Evolutionary conservation across 2,797 vertebrate genomes (phyloP).

Genomic region (Hydrolagus colliei): DNA sequence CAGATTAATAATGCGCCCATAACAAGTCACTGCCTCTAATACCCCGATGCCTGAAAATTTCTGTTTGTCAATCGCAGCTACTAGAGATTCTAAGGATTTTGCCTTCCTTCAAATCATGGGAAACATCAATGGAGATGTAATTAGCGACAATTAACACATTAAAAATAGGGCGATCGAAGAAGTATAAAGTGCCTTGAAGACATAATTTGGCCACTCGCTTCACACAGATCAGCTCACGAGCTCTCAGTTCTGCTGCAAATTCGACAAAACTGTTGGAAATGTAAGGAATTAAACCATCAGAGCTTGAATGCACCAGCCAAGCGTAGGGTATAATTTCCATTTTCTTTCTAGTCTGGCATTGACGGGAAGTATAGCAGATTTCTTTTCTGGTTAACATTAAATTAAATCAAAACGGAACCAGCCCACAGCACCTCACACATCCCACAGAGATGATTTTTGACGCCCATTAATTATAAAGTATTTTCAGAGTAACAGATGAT

Average conservation of each 20-base stretch:
- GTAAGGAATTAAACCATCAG: not conserved
- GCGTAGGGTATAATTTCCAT: not conserved
- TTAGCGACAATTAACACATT: no score
- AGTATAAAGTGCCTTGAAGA: not conserved
- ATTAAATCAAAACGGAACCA: not conserved
- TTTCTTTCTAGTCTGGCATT: not conserved
- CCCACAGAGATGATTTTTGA: conserved; percentile 12
- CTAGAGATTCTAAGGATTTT: no score
- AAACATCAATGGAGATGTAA: no score
- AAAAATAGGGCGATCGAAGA: not conserved
- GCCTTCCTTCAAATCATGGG: no score
- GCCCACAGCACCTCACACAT: not conserved
- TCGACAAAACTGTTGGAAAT: not conserved
- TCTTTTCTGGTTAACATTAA: not conserved
- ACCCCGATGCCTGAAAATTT: no score
- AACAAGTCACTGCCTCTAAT: no score
- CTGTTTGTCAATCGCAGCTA: no score
- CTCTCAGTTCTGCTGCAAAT: not conserved
- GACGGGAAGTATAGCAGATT: not conserved
- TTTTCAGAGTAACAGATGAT: conserved; percentile 15
- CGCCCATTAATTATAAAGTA: conserved; percentile 16
- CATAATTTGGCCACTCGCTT: not conserved
- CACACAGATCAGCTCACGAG: not conserved
- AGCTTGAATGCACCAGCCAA: not conserved
- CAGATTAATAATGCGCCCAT: no score